Percentiles rank a stretch among this genome's conserved stretches.
Evolutionary conservation across 1,140 invertebrate species (phyloP).

Genomic region (Sycobia sp.): DNA sequence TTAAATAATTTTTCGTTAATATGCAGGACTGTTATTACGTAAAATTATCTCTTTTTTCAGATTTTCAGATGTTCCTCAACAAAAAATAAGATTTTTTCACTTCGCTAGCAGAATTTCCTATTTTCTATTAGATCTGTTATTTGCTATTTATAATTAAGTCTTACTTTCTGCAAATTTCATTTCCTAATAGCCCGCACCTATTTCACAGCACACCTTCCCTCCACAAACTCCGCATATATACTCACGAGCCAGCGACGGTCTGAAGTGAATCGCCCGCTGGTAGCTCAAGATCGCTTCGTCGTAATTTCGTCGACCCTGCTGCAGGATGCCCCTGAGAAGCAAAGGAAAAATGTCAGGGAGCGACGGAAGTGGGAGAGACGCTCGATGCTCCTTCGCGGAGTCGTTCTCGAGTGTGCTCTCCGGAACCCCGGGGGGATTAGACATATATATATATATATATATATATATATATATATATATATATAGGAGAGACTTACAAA

Average conservation of each 20-base stretch:
- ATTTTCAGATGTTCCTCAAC: too few species aligned
- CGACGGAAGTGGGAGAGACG: neutral
- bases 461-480: neutral
- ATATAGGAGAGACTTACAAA: conserved; percentile 76
- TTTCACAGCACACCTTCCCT: too few species aligned
- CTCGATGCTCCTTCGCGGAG: neutral
- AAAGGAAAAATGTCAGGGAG: neutral
- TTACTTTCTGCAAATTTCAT: too few species aligned
- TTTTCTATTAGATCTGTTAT: too few species aligned
- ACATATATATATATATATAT: neutral
- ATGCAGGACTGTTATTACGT: too few species aligned
- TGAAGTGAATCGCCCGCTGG: conserved; percentile 88
- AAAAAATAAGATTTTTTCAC: too few species aligned
- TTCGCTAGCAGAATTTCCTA: too few species aligned
- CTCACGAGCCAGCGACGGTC: conserved; percentile 93
- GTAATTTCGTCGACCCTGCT: conserved; percentile 87
- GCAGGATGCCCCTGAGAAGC: conserved; percentile 84
- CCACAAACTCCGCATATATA: too few species aligned
- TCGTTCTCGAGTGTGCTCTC: conserved; percentile 36
- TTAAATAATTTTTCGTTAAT: too few species aligned
- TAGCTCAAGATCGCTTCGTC: conserved; percentile 91
- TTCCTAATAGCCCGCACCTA: too few species aligned
- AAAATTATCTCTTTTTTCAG: too few species aligned
- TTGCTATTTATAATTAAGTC: too few species aligned
- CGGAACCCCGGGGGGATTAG: conserved; percentile 34